Evolutionary conservation across 2,888 invertebrate species (phyloP).

Genomic region (Eutolmus rufibarbis): DNA sequence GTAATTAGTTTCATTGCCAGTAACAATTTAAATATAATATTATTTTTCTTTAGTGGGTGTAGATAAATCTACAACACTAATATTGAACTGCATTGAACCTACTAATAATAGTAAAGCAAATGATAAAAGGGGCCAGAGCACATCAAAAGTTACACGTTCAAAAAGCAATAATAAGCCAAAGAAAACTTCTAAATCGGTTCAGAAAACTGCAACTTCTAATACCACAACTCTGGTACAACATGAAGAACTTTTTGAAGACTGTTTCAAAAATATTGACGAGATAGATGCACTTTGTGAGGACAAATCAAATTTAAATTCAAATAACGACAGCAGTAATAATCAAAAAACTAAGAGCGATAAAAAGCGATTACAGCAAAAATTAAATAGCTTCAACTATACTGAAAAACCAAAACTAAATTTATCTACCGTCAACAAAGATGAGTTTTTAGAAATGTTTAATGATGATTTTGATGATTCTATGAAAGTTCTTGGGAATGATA

Average conservation of each 20-base stretch:
- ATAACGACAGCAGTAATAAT: not conserved
- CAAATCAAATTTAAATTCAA: not conserved
- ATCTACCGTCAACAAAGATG: not conserved
- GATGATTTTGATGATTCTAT: not conserved
- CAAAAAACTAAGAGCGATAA: not conserved
- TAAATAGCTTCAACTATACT: slow-evolving; percentile 5
- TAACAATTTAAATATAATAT: not conserved
- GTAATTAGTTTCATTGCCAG: slow-evolving; percentile 57
- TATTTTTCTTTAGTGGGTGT: slow-evolving; percentile 48
- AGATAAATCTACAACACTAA: slow-evolving; percentile 45
- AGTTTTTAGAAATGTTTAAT: not conserved
- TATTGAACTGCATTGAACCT: slow-evolving; percentile 33
- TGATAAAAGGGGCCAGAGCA: slow-evolving; percentile 42
- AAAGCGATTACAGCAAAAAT: not conserved
- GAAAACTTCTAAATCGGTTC: not conserved
- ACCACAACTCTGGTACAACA: not conserved
- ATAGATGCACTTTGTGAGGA: not conserved
- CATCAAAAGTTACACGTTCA: slow-evolving; percentile 1
- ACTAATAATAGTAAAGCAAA: not conserved
- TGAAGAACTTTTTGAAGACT: not conserved
- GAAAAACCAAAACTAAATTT: not conserved
- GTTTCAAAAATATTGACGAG: not conserved
- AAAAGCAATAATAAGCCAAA: not conserved
- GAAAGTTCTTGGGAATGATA: not conserved
- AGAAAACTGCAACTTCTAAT: not conserved